Conservation (phyloP, 2,888 invertebrate species). For the Dastarcus helophoroides region DNA sequence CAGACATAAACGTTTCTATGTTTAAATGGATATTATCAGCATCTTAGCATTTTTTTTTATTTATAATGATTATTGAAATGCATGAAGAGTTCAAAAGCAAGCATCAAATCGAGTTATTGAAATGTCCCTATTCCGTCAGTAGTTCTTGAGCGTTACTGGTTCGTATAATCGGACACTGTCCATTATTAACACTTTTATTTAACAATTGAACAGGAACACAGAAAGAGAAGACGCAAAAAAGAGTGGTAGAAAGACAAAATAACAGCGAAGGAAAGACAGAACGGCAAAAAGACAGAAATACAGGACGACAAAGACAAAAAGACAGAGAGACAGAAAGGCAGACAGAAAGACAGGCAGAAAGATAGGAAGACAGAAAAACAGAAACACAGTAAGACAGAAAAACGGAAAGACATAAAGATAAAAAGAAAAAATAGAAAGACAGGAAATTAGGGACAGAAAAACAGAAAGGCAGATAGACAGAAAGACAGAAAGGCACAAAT, state of each 20-base stretch:
- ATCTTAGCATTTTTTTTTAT: too few relatives aligned
- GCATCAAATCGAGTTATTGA: too few relatives aligned
- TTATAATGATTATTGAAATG: too few relatives aligned
- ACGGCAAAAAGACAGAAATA: slow-evolving; percentile 8
- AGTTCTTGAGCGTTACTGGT: too few relatives aligned
- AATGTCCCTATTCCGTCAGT: too few relatives aligned
- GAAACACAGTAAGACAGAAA: slow-evolving; percentile 10
- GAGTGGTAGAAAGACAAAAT: slow-evolving; percentile 9
- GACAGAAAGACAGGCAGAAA: slow-evolving; percentile 9
- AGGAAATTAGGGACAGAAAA: too few relatives aligned
- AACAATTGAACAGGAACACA: slow-evolving; percentile 8
- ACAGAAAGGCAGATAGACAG: slow-evolving; percentile 4
- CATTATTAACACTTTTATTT: too few relatives aligned
- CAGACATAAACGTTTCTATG: too few relatives aligned
- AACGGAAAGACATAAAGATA: slow-evolving; percentile 9
- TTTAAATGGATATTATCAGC: too few relatives aligned
- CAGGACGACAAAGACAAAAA: slow-evolving; percentile 4
- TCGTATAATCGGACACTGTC: too few relatives aligned
- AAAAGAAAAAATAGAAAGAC: too few relatives aligned
- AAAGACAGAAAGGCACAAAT: slow-evolving; percentile 1
- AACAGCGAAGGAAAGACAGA: slow-evolving; percentile 9
- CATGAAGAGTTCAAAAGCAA: too few relatives aligned
- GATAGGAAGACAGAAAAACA: slow-evolving; percentile 10
- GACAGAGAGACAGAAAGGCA: slow-evolving; percentile 11
- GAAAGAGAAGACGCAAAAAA: slow-evolving; percentile 8